These are phyloP conservation scores for Myiotriccus ornatus DNA, from an alignment of 2,797 vertebrate genomes.

Conservation along the genomic window DNA sequence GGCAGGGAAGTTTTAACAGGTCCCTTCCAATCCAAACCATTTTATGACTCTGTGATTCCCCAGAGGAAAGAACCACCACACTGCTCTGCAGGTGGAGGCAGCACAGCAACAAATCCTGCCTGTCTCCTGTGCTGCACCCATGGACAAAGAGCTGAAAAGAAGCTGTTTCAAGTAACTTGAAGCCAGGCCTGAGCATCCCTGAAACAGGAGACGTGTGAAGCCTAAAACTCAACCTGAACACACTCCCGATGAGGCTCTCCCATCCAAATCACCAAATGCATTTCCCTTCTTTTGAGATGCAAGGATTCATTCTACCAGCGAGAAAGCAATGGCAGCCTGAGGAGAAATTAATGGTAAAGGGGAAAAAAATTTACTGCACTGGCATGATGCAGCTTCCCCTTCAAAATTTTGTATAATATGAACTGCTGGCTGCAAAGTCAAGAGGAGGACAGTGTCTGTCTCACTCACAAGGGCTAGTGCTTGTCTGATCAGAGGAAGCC, in stretches of 20 bases:
- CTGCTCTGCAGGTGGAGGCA: rapidly evolving
- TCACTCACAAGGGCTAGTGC: not conserved
- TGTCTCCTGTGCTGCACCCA: rapidly evolving
- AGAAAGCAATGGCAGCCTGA: not conserved
- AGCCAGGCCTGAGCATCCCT: not conserved
- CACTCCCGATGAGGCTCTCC: not conserved
- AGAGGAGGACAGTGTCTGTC: not conserved
- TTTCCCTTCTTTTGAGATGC: not conserved
- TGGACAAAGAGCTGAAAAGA: not conserved
- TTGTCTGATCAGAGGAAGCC: not conserved
- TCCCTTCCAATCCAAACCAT: not conserved
- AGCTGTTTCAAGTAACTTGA: not conserved
- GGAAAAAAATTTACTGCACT: not conserved
- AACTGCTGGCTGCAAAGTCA: not conserved
- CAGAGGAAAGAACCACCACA: not conserved
- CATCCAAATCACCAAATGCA: not conserved
- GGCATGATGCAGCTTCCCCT: not conserved
- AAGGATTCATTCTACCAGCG: not conserved
- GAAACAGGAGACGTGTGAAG: not conserved
- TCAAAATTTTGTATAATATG: not conserved
- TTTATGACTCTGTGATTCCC: not conserved
- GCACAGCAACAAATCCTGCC: not conserved
- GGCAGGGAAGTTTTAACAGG: not conserved
- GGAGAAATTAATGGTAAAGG: not conserved
- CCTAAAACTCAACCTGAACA: not conserved